Evolutionary conservation across 1,140 invertebrate species (phyloP).

Genomic region (Zaprionus ornatus): DNA sequence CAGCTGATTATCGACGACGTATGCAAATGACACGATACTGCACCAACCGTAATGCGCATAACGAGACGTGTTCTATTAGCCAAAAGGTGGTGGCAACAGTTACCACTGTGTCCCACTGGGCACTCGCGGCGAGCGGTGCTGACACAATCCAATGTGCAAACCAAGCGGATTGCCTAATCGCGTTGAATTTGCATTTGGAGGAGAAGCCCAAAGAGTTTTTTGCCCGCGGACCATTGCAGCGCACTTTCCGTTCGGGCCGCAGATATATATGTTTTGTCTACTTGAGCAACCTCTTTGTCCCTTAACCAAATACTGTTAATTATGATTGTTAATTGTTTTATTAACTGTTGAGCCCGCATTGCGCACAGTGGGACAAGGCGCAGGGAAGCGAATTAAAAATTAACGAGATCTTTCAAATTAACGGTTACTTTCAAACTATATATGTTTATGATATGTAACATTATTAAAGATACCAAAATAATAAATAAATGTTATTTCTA

Average conservation of each 20-base stretch:
- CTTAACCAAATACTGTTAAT: conserved; percentile 55
- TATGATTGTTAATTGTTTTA: conserved; percentile 70
- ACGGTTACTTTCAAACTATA: background rate
- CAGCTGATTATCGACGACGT: conserved; percentile 34
- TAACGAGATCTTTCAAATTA: background rate
- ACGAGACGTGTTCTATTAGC: conserved; percentile 69
- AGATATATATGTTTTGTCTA: conserved; percentile 27
- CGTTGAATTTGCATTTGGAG: conserved; percentile 4
- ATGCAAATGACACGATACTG: conserved; percentile 67
- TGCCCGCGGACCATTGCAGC: conserved; percentile 6
- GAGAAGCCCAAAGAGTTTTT: conserved; percentile 55
- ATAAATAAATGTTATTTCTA: no score
- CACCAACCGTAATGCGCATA: conserved; percentile 56
- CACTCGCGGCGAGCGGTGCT: background rate
- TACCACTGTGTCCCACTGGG: conserved; percentile 8
- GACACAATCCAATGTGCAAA: conserved; percentile 27
- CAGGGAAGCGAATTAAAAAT: background rate
- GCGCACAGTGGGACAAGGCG: conserved; percentile 45
- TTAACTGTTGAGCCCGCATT: conserved; percentile 35
- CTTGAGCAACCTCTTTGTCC: background rate
- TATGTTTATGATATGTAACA: background rate
- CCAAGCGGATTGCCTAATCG: conserved; percentile 38
- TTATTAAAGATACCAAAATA: background rate
- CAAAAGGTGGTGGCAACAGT: conserved; percentile 34
- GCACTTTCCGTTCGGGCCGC: conserved; percentile 13